phyloP scores from a whole-genome alignment of 2,113 vertebrate species.

The Peromyscus maniculatus region DNA sequence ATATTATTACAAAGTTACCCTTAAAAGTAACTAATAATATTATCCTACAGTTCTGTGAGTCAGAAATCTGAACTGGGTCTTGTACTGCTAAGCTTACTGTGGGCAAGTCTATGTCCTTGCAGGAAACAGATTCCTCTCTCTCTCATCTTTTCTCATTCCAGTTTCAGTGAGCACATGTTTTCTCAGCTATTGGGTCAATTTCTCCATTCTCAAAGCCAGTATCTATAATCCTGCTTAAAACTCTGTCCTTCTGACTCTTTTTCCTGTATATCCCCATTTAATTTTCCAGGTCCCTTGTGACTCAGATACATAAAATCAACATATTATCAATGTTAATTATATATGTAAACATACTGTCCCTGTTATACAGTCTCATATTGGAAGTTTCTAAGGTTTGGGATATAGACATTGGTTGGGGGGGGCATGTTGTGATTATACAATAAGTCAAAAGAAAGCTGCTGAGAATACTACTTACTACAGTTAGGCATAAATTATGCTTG shows the following conservation, averaged over 20 bases:
- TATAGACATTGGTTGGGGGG: neutral
- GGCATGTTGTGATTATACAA: neutral
- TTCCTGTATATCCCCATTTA: neutral
- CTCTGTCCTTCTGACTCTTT: neutral
- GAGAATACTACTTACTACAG: neutral
- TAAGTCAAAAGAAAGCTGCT: neutral
- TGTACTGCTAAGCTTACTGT: neutral
- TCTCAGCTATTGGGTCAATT: neutral
- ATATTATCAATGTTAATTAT: neutral
- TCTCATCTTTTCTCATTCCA: neutral
- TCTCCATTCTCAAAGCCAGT: neutral
- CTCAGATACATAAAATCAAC: neutral
- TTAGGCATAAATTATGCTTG: neutral
- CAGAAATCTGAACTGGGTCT: constrained; percentile 10
- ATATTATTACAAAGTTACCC: neutral
- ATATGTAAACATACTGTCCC: neutral
- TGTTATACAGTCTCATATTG: neutral
- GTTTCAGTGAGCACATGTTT: neutral
- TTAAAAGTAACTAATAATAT: neutral
- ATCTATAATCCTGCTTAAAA: neutral
- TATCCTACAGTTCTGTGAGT: neutral
- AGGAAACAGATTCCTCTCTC: no score
- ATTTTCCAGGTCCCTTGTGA: neutral
- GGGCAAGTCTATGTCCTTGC: neutral
- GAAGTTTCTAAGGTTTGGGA: neutral